Conservation (phyloP, 1,140 invertebrate species). For the Parapsyche elsis region DNA sequence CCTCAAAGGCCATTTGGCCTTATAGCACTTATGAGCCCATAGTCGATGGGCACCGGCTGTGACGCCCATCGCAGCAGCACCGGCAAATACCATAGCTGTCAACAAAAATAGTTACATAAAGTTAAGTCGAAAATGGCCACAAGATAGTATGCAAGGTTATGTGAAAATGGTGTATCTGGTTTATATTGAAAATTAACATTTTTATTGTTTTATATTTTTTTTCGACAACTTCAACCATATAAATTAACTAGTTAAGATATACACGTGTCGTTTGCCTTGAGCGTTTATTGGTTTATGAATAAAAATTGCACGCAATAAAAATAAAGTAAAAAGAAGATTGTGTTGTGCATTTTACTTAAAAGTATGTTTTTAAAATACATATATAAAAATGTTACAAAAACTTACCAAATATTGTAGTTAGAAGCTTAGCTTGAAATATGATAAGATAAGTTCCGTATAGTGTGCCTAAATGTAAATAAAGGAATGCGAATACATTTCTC, state of each 20-base stretch:
- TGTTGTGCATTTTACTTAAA: too few relatives aligned
- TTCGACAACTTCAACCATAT: too few relatives aligned
- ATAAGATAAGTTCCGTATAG: constrained; percentile 74
- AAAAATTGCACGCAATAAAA: too few relatives aligned
- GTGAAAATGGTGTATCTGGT: too few relatives aligned
- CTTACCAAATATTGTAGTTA: constrained; percentile 70
- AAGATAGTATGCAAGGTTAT: too few relatives aligned
- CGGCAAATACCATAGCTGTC: constrained; percentile 69
- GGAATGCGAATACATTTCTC: constrained; percentile 76
- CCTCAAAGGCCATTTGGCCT: constrained; percentile 84
- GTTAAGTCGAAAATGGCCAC: not conserved
- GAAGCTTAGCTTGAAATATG: constrained; percentile 64
- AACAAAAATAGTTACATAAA: constrained; percentile 51
- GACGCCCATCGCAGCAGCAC: constrained; percentile 73
- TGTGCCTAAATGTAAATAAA: constrained; percentile 72
- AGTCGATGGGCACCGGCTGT: constrained; percentile 91
- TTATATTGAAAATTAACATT: too few relatives aligned
- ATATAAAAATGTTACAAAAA: constrained; percentile 30
- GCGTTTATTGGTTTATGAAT: too few relatives aligned
- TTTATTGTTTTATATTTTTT: too few relatives aligned
- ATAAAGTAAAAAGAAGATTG: too few relatives aligned
- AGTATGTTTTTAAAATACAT: too few relatives aligned
- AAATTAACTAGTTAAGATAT: too few relatives aligned
- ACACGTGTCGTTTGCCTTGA: too few relatives aligned
- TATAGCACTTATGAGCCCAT: constrained; percentile 90